Evolutionary conservation across 2,113 vertebrate genomes (phyloP).

Genomic region (Nymphicus hollandicus): DNA sequence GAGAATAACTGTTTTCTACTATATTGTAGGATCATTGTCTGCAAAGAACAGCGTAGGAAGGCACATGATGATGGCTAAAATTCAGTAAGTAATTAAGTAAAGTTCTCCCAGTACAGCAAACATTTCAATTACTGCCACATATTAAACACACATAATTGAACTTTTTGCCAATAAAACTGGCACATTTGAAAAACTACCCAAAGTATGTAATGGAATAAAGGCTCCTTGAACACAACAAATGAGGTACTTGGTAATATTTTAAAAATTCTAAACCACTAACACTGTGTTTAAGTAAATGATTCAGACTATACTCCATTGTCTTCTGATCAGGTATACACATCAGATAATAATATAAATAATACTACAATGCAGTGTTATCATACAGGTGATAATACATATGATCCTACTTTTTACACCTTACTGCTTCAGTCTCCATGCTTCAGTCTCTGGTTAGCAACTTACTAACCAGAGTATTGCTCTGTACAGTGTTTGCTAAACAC

Average conservation of each 20-base stretch:
- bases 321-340: not conserved
- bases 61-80: not conserved
- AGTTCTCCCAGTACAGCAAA: not conserved
- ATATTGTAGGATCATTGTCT: not conserved
- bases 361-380: not conserved
- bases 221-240: not conserved
- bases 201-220: not conserved
- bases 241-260: not conserved
- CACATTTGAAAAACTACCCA: not conserved
- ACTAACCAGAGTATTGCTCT: not conserved
- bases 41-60: not conserved
- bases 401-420: not conserved
- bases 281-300: not conserved
- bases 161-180: not conserved
- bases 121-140: not conserved
- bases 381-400: not conserved
- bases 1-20: not conserved
- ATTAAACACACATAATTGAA: not conserved
- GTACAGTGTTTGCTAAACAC: not conserved
- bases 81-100: not conserved
- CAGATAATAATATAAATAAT: not conserved
- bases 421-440: not conserved
- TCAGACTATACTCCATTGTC: not conserved
- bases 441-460: not conserved
- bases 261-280: not conserved